Base-by-base conservation (phyloP, 2,888 invertebrate species). In the Tachina fera region DNA sequence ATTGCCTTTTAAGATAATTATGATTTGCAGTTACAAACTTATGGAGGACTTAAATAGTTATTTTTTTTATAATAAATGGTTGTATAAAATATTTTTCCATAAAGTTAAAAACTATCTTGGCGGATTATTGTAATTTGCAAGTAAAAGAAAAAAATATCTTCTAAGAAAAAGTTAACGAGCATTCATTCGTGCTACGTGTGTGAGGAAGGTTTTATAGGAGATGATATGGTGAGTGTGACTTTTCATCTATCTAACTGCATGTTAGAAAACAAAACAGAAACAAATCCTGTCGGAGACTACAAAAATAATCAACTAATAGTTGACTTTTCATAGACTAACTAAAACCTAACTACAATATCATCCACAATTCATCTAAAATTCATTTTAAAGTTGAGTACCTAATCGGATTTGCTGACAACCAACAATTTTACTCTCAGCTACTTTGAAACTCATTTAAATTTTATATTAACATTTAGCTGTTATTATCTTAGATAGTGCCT, bases 11-110 rank as follows among this genome's bases (percentile, higher is more conserved):
- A 56, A 71, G 77, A 79, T 83, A 82, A 86, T 86, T 79, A 67
- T 86, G 83, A 86, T 83, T 86, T 86, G 76, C 76, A n/a, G 61
- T 65, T 68, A 61, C 61, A 83, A 78, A 70, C 51, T 78, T 56
- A 47, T 19, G 53, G 39, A 81, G 53, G 53, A 65, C 43, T 67
- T 78, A 67, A 65, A 83, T 81, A 68, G 60, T 67, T 43, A 65
- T 47, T 60, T 39, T 19, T 14, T 51, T 41, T 19, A 71, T 58
- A 58, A 71, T 58, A 74, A 72, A 75, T 74, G 47, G 60, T 51
- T 67, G 67, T 71, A 47, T 5, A 67, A 56, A 63, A 39, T 58
- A 45, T 56, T 49, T 49, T 60, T 63, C 5, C 9, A 9, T 16
- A 56, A 63, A 71, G 47, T 45, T 22, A 22, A n/a, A 51, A 63